These are phyloP conservation scores for Amphilophus citrinellus DNA, from an alignment of 2,113 vertebrate species.

Conservation along the genomic window DNA sequence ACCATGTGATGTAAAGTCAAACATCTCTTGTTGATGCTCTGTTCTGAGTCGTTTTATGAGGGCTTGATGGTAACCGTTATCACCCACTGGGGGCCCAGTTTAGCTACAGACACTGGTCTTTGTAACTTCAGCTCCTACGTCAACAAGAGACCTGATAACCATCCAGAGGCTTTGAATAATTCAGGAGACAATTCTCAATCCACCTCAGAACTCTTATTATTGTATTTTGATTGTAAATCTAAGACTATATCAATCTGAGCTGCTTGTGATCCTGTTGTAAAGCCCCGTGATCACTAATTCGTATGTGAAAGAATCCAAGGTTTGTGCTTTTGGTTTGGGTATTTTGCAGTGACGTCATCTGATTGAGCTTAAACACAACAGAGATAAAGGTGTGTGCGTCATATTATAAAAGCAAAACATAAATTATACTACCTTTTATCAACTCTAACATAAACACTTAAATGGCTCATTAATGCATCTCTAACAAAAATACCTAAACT, in stretches of 20 bases:
- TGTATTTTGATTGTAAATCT: slow-evolving; percentile 36
- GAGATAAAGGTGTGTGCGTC: slow-evolving; percentile 40
- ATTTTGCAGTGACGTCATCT: slow-evolving; percentile 44
- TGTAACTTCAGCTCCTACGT: slow-evolving; percentile 46
- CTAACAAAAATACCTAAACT: background rate
- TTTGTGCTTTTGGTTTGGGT: slow-evolving; percentile 37
- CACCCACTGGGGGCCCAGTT: slow-evolving; percentile 48
- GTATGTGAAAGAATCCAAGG: slow-evolving; percentile 19
- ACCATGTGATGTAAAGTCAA: slow-evolving; percentile 62
- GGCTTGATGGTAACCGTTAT: slow-evolving; percentile 42
- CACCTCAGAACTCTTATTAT: background rate
- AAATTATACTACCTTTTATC: slow-evolving; percentile 35
- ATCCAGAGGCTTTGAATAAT: slow-evolving; percentile 53
- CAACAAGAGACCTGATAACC: slow-evolving; percentile 55
- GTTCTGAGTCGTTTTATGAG: slow-evolving; percentile 48
- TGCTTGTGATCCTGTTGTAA: slow-evolving; percentile 27
- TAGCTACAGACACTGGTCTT: slow-evolving; percentile 57
- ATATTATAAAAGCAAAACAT: slow-evolving; percentile 51
- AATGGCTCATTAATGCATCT: background rate
- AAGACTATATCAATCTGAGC: slow-evolving; percentile 18
- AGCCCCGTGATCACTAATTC: slow-evolving; percentile 6
- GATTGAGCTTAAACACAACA: slow-evolving; percentile 27
- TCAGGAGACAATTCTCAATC: slow-evolving; percentile 45
- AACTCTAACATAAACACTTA: background rate
- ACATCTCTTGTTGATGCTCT: slow-evolving; percentile 61